Base-by-base conservation (phyloP, 2,797 vertebrate species). In the Enteromius argenteus region DNA sequence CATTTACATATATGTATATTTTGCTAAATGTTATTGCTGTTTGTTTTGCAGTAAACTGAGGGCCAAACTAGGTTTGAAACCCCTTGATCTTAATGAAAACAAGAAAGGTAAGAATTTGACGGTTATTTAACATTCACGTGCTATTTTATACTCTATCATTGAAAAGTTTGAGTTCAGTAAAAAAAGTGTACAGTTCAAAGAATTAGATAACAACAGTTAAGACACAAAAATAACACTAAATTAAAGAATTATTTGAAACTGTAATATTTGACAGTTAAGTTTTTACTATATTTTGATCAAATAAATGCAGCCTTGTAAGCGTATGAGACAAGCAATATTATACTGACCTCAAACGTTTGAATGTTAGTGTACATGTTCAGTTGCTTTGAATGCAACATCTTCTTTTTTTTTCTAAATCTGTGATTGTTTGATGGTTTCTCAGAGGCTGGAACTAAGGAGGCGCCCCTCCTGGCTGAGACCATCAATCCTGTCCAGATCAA, bases 11-110 rank as follows among this genome's bases (percentile, higher is more conserved):
- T 0, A 11, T 15, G 13, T 37, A 49, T 17, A 37, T 7, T 1
- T 44, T 30, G 7, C 13, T 23, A 21, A 79, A 60, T 75, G 15
- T 5, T n/a, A 14, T 30, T 67, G 3, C 71, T 84, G 17, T 81
- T 75, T 79, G 19, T 84, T 32, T 53, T 79, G 30, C 86, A 96
- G 96, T 93, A 98, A 98, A 89, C 95, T 98, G 83, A 92, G 97
- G 72, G 97, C 96, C 3, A 98, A 98, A 90, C 92, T 98, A 86
- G 97, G 97, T 49, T 91, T 98, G 81, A 98, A 98, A 88, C 97
- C 97, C 4, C 92, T 98, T 87, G 97, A 97, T 5, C 39, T 97
- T 35, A 95, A 93, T 87, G 94, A 96, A 4, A 83, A 88, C 86
- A 98, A 98, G 86, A 98, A 96, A 88, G 94, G 95, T 96, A 81